Evolutionary conservation across 2,888 invertebrate genomes (phyloP).

Genomic region (Colostygia pectinataria): DNA sequence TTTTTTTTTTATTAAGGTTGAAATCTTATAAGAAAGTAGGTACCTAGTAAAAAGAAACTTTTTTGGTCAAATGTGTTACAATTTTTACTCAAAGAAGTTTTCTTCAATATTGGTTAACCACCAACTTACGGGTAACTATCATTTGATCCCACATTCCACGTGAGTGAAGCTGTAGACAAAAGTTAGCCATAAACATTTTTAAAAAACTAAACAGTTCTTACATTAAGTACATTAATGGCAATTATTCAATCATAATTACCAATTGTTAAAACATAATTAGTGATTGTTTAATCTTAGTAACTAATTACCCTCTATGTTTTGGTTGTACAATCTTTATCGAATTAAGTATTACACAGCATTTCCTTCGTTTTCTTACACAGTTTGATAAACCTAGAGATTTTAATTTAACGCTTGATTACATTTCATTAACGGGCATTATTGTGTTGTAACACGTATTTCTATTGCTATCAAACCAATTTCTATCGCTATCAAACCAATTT

Average conservation of each 20-base stretch:
- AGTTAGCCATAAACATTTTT: too few species aligned
- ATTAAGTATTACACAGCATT: conserved; percentile 25
- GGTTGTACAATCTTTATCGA: conserved; percentile 9
- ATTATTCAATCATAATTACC: conserved; percentile 9
- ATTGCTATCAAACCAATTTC: conserved; percentile 56
- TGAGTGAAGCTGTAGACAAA: too few species aligned
- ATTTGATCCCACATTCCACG: too few species aligned
- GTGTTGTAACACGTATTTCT: conserved; percentile 57
- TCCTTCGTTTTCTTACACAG: conserved; percentile 19
- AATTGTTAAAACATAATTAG: conserved; percentile 6
- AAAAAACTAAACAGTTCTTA: background rate
- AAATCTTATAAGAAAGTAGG: too few species aligned
- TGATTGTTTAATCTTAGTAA: conserved; percentile 16
- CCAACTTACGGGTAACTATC: too few species aligned
- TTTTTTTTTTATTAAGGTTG: too few species aligned
- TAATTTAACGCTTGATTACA: conserved; percentile 68
- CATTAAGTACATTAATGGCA: background rate
- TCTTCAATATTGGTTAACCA: too few species aligned
- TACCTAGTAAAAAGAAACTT: too few species aligned
- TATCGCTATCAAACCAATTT: conserved; percentile 63
- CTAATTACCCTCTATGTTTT: conserved; percentile 7
- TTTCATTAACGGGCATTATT: conserved; percentile 63
- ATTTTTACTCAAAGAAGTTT: too few species aligned
- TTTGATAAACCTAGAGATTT: conserved; percentile 55
- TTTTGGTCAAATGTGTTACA: too few species aligned